These are phyloP conservation scores for Plebejus argus DNA, from an alignment of 2,888 invertebrate species.

Conservation along the genomic window DNA sequence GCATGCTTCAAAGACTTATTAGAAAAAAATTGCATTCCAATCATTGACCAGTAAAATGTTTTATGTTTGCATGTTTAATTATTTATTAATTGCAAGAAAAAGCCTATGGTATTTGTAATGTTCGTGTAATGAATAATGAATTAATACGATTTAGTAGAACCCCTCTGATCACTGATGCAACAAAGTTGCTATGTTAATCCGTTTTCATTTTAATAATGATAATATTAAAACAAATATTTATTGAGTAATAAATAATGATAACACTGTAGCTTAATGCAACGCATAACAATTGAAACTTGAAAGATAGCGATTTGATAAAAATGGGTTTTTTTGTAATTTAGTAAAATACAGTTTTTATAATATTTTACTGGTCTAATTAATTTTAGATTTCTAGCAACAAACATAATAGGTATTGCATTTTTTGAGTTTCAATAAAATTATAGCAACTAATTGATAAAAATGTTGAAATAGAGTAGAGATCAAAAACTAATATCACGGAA, in stretches of 20 bases:
- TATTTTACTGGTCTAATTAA: no score
- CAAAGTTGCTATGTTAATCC: not conserved
- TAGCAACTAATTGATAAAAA: no score
- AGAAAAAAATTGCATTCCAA: not conserved
- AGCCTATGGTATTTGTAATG: not conserved
- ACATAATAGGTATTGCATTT: no score
- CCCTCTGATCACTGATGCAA: not conserved
- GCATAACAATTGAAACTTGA: not conserved
- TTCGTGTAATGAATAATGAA: constrained; percentile 27
- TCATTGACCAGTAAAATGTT: not conserved
- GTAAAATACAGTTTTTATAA: no score
- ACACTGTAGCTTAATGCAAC: not conserved
- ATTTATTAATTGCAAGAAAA: constrained; percentile 8
- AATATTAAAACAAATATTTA: not conserved
- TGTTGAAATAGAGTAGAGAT: no score
- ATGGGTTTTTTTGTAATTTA: no score
- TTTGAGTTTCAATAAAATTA: no score
- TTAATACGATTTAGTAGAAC: constrained; percentile 7
- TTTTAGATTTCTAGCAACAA: no score
- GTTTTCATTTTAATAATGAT: not conserved
- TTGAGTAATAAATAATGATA: not conserved
- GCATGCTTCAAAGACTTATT: not conserved
- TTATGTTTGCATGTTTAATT: constrained; percentile 10
- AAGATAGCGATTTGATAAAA: no score
- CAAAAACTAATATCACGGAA: no score